These are phyloP conservation scores for Drosophila oshimai DNA, from an alignment of 1,140 invertebrate species.

Conservation along the genomic window DNA sequence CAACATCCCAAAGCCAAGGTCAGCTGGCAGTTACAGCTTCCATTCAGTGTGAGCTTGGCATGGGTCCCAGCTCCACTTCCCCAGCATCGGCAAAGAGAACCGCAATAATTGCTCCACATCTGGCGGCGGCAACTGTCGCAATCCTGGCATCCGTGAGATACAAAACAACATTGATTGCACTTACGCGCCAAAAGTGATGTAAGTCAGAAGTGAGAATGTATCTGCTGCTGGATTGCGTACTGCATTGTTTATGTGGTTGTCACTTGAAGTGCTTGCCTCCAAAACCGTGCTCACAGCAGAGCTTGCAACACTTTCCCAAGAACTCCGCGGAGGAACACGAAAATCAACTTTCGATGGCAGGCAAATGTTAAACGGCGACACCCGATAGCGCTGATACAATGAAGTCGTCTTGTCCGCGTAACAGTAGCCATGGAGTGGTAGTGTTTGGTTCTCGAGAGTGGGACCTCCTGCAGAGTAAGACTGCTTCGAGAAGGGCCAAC, in stretches of 20 bases:
- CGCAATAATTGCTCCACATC: conserved; percentile 38
- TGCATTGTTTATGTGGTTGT: conserved; percentile 54
- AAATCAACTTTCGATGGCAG: conserved; percentile 71
- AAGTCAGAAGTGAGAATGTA: conserved; percentile 30
- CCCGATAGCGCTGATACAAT: conserved; percentile 37
- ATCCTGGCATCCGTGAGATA: conserved; percentile 39
- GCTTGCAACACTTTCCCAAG: conserved; percentile 73
- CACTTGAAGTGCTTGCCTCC: conserved; percentile 69
- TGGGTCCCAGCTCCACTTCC: background rate
- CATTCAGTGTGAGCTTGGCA: conserved; percentile 28
- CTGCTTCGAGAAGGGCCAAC: conserved; percentile 17
- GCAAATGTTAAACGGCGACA: conserved; percentile 36
- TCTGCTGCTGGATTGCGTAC: conserved; percentile 7
- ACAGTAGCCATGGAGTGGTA: conserved; percentile 69
- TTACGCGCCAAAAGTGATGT: conserved; percentile 54
- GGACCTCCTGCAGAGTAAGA: conserved; percentile 14
- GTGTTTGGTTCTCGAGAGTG: conserved; percentile 34
- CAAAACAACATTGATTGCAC: conserved; percentile 50
- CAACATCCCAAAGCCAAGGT: background rate
- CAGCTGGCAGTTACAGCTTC: conserved; percentile 46
- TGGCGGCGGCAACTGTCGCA: conserved; percentile 7
- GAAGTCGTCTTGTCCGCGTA: conserved; percentile 55
- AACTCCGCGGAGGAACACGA: conserved; percentile 59
- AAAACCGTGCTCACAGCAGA: conserved; percentile 16
- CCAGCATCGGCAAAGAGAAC: conserved; percentile 5